phyloP scores from a whole-genome alignment of 2,113 vertebrate genomes.

The Cervus canadensis region DNA sequence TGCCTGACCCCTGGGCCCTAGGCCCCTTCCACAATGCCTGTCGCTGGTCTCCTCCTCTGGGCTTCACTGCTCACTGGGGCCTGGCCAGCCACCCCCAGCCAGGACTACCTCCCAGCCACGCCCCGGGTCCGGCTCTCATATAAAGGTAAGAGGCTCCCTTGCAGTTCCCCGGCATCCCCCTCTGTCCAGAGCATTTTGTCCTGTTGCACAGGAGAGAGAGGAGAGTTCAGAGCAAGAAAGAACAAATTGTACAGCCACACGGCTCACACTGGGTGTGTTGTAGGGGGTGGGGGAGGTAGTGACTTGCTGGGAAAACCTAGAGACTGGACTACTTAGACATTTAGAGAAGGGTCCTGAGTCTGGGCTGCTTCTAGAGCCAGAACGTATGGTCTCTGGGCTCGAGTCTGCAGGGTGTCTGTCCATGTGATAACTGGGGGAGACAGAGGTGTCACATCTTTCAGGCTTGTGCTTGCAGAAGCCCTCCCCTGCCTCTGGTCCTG shows the following conservation, averaged over 20 bases:
- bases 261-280: neutral
- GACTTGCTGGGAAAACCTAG: neutral
- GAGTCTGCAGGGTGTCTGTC: neutral
- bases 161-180: neutral
- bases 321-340: neutral
- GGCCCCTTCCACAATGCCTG: constrained; percentile 78
- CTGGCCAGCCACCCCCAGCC: constrained; percentile 78
- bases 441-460: neutral
- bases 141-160: constrained; percentile 80
- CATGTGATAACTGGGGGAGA: neutral
- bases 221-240: neutral
- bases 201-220: neutral
- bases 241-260: neutral
- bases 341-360: neutral
- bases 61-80: constrained; percentile 80
- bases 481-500: neutral
- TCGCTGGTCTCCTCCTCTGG: constrained; percentile 79
- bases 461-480: neutral
- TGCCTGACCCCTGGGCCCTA: constrained; percentile 24
- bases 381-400: neutral
- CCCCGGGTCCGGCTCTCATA: constrained; percentile 83
- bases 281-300: neutral
- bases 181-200: neutral
- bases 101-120: constrained; percentile 74
- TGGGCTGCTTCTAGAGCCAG: neutral